Evolutionary conservation across 2,888 invertebrate genomes (phyloP), one percentile per base, ranked within the genome.

Genomic region (Scaptomyza parva): DNA sequence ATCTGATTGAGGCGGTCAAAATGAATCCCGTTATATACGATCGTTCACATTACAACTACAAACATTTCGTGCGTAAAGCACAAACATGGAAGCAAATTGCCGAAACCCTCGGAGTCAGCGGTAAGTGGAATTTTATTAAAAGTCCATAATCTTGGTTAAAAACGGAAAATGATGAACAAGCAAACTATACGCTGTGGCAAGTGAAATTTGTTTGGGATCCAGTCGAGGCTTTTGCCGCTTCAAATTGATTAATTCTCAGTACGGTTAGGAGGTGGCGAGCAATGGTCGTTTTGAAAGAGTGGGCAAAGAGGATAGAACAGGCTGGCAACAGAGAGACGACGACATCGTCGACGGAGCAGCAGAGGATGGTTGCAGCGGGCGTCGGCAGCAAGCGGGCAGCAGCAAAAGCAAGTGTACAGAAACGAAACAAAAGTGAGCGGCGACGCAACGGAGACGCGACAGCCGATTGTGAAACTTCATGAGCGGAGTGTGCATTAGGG

Each of bases 51-150:
- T 91, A 90, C 66, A 90, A 90, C 70, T 90, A 90, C 63, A 90
- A 90, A 59, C 90, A 90, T 70, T 90, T 90, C 68, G 90, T 90
- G 51, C 83, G 90, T 48, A 90, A 90, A 76, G 90, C 90, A 26
- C 91, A 91, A 67, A 89, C 90, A 20, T 90, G 90, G 90, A 90
- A 90, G 50, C 89, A 88, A 76, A 90, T 90, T 40, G 90, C 90
- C 40, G 90, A 91, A 66, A 86, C 90, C 30, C 90, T 90, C 61
- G 90, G 90, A 50, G 89, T 90, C 68, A 86, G 88, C 76, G 90
- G 90, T 91, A 86, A 89, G 89, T 84, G 67, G 70, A 81, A 87
- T 67, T 65, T 45, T 24, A 1, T 14, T 37, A 8, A 14, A 37
- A 37, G 17, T 17, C 1, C 17, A 37, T 17, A 17, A 37, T 9